These are phyloP conservation scores for Xanthia togata DNA, from an alignment of 2,888 invertebrate species.

Conservation along the genomic window DNA sequence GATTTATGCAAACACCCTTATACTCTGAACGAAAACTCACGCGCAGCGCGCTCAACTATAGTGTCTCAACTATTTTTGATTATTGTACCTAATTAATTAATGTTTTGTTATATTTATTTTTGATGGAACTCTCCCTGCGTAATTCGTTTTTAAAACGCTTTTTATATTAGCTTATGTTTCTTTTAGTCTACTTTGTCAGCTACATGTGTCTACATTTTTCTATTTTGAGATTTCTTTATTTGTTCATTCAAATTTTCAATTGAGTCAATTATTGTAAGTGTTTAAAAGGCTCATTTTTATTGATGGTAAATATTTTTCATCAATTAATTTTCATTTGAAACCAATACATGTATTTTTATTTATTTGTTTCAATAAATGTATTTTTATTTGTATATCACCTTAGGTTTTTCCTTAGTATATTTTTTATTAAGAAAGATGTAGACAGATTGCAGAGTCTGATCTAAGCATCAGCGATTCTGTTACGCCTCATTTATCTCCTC, in stretches of 20 bases:
- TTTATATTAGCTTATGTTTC: too few species aligned
- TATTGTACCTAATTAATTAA: neutral
- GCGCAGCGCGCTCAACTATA: too few species aligned
- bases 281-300: neutral
- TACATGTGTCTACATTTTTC: neutral
- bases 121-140: neutral
- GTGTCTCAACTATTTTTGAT: neutral
- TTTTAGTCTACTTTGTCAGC: neutral
- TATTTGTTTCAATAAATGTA: neutral
- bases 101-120: neutral
- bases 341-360: neutral
- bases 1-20: neutral
- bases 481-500: neutral
- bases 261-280: neutral
- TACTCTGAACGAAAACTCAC: too few species aligned
- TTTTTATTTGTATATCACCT: neutral
- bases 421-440: neutral
- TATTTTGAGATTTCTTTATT: neutral
- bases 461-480: neutral
- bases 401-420: neutral
- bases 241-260: neutral
- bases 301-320: neutral
- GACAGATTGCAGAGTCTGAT: neutral
- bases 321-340: neutral
- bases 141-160: neutral